Conservation (phyloP, 2,797 vertebrate genomes). For the Syndactyla subalaris region DNA sequence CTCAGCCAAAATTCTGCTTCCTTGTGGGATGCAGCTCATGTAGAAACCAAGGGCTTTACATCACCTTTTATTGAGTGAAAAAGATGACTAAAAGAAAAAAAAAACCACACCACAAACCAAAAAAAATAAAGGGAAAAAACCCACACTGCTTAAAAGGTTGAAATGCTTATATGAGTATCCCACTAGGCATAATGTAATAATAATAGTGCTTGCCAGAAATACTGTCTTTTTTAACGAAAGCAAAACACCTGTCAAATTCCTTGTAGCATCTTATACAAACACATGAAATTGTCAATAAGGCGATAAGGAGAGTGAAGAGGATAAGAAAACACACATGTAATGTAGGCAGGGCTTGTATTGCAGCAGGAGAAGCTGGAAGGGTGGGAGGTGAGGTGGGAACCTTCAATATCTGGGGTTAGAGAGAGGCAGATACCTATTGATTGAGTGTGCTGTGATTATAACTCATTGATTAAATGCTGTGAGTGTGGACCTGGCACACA, state of each 20-base stretch:
- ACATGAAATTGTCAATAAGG: neutral
- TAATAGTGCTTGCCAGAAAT: neutral
- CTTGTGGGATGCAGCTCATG: neutral
- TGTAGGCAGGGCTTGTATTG: neutral
- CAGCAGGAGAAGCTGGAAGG: neutral
- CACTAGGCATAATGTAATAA: neutral
- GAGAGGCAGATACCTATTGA: neutral
- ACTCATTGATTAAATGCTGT: neutral
- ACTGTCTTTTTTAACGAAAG: neutral
- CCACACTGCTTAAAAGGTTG: fast-evolving
- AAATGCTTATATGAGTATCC: neutral
- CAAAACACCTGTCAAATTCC: neutral
- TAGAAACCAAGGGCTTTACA: neutral
- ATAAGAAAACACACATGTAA: neutral
- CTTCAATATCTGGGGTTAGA: neutral
- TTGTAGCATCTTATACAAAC: neutral
- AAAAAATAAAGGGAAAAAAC: fast-evolving
- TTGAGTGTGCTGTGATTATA: neutral
- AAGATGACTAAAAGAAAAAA: neutral
- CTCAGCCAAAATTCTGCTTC: neutral
- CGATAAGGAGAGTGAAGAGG: neutral
- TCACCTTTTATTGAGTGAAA: neutral
- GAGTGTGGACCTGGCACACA: neutral
- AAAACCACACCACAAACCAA: no score
- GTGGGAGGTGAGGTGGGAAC: neutral